These are phyloP conservation scores for Artibeus jamaicensis DNA, from an alignment of 2,797 vertebrate genomes.

Conservation along the genomic window DNA sequence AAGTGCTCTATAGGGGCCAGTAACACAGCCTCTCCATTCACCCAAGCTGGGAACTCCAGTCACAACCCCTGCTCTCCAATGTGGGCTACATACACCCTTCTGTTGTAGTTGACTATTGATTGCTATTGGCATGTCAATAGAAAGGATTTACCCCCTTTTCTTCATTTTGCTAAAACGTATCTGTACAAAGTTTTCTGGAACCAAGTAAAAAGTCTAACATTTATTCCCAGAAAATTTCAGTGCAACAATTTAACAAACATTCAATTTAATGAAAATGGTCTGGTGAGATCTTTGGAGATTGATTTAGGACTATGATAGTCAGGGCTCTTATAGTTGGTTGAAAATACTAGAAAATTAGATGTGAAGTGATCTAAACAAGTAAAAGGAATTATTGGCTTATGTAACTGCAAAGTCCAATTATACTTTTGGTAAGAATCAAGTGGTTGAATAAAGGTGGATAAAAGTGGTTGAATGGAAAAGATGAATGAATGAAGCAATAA, in stretches of 20 bases:
- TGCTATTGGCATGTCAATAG: not conserved
- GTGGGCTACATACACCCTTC: not conserved
- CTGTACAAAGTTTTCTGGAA: not conserved
- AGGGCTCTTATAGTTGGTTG: not conserved
- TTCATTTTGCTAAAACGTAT: not conserved
- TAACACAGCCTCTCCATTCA: not conserved
- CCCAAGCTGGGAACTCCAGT: not conserved
- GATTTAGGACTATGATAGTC: not conserved
- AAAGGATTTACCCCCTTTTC: not conserved
- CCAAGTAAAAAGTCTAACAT: not conserved
- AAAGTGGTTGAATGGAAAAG: not conserved
- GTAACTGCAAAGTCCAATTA: not conserved
- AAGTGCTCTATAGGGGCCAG: not conserved
- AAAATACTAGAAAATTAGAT: not conserved
- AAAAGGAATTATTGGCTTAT: not conserved
- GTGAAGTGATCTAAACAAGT: not conserved
- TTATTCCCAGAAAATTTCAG: not conserved
- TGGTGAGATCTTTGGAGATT: not conserved
- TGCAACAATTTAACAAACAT: not conserved
- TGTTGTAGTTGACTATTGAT: not conserved
- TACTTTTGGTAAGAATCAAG: not conserved
- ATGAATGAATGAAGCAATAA: not conserved
- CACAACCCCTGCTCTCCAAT: not conserved
- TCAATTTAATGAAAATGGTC: not conserved
- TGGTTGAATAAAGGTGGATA: not conserved